Evolutionary conservation across 1,140 invertebrate genomes (phyloP).

Genomic region (Drosophila funebris): DNA sequence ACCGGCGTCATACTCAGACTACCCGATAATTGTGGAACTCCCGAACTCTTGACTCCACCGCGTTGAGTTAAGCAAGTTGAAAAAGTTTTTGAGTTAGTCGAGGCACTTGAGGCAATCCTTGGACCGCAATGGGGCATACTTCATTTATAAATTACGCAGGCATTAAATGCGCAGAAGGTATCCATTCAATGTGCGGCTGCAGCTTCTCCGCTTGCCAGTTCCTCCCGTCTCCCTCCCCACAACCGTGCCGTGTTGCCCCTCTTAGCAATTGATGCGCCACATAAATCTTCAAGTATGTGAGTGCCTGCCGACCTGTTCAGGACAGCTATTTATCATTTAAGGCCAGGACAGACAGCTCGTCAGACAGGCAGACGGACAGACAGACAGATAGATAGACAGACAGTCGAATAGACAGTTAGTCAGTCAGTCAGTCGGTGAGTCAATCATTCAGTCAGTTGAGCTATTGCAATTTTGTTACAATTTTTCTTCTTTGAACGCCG

Average conservation of each 20-base stretch:
- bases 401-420: constrained; percentile 15
- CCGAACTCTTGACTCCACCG: neutral
- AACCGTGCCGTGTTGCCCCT: neutral
- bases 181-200: constrained; percentile 37
- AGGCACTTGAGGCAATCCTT: constrained; percentile 29
- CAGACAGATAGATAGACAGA: neutral
- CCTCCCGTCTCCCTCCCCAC: neutral
- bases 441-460: constrained; percentile 56
- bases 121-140: constrained; percentile 59
- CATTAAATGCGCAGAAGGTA: constrained; percentile 72
- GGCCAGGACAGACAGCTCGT: constrained; percentile 32
- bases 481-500: constrained; percentile 74
- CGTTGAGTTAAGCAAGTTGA: constrained; percentile 14
- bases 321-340: constrained; percentile 76
- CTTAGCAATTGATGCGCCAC: constrained; percentile 73
- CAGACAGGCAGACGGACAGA: constrained; percentile 13
- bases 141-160: constrained; percentile 78
- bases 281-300: constrained; percentile 77
- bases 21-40: neutral
- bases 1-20: constrained; percentile 1
- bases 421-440: constrained; percentile 52
- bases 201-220: neutral
- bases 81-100: constrained; percentile 27
- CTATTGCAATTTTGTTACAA: constrained; percentile 80
- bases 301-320: constrained; percentile 60